Evolutionary conservation across 2,888 invertebrate species (phyloP), one percentile per base, ranked within the genome.

Genomic region (Candidula unifasciata): DNA sequence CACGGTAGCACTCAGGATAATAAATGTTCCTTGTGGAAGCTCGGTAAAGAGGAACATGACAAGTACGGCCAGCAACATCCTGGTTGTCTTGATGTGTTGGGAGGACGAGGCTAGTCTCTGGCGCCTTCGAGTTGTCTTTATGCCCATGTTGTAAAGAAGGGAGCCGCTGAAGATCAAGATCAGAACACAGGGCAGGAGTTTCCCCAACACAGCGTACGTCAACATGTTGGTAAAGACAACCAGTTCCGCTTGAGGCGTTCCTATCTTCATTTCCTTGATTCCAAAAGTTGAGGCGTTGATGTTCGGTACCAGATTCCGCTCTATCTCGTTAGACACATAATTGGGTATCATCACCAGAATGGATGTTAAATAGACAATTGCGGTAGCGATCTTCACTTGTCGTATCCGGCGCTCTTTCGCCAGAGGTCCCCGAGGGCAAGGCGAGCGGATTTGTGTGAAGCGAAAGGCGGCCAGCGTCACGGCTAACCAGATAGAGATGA

Each of bases 381-480:
- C 64, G 2, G 66, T 64, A 35, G 69, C 81, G 1, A 82, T 85
- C 80, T 89, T 89, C 27, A 89, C 91, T 54, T 88, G 89, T 3
- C 82, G 82, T 44, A 91, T 89, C n/a, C 89, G 85, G 52, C 89
- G 80, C 84, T 88, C 84, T 78, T 89, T 89, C 0, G 90, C 91
- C 16, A 90, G 79, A 8, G 90, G 89, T 30, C 91, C 91, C 76
- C 89, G 86, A 5, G 84, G 84, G 6, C 89, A 86, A 0, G 91
- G 90, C 24, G 89, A 89, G 24, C 90, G 86, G 69, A 94, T 92
- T 79, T 93, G 94, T 27, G 92, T 89, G 92, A 97, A 98, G 18
- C 98, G 95, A 97, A 98, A 98, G 3, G 98, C 96, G 0, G 98
- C 98, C 85, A 98, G 94, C 0, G 97, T 96, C 0, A 98, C 96